Percentiles rank a stretch among this genome's conserved stretches.
phyloP scores from a whole-genome alignment of 2,888 invertebrate species.

The Agrotis exclamationis region DNA sequence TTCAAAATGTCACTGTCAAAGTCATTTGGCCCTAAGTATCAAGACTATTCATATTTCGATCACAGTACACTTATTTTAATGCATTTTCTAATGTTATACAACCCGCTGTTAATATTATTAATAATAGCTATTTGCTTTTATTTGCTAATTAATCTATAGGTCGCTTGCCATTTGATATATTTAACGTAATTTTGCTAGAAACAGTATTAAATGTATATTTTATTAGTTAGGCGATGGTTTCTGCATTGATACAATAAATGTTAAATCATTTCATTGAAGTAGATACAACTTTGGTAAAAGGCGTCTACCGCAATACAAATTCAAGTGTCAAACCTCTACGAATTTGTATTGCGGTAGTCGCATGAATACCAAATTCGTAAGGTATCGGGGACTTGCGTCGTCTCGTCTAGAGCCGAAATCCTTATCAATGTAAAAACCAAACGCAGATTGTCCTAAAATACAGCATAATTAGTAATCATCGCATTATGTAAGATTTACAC shows the following conservation, averaged over 20 bases:
- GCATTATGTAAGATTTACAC: neutral
- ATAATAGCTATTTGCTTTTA: constrained; percentile 14
- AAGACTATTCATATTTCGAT: constrained; percentile 13
- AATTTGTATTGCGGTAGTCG: too few species aligned
- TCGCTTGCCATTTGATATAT: constrained; percentile 45
- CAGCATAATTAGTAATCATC: neutral
- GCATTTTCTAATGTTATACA: constrained; percentile 35
- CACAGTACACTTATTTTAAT: constrained; percentile 27
- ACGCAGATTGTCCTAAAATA: constrained; percentile 2
- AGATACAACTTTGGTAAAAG: too few species aligned
- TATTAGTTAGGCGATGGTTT: constrained; percentile 14
- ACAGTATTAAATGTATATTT: constrained; percentile 6
- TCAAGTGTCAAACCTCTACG: too few species aligned
- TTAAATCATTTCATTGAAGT: neutral
- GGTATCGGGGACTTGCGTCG: too few species aligned
- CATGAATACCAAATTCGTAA: too few species aligned
- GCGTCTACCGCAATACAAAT: too few species aligned
- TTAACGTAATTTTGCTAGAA: constrained; percentile 36
- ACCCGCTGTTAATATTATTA: constrained; percentile 40
- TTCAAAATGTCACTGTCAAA: too few species aligned
- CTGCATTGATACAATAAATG: constrained; percentile 31
- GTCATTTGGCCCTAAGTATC: neutral
- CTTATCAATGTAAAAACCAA: constrained; percentile 45
- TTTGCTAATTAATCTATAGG: constrained; percentile 33
- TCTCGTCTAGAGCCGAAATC: neutral